phyloP scores from a whole-genome alignment of 2,888 invertebrate genomes.

The Monoplex corrugatus region DNA sequence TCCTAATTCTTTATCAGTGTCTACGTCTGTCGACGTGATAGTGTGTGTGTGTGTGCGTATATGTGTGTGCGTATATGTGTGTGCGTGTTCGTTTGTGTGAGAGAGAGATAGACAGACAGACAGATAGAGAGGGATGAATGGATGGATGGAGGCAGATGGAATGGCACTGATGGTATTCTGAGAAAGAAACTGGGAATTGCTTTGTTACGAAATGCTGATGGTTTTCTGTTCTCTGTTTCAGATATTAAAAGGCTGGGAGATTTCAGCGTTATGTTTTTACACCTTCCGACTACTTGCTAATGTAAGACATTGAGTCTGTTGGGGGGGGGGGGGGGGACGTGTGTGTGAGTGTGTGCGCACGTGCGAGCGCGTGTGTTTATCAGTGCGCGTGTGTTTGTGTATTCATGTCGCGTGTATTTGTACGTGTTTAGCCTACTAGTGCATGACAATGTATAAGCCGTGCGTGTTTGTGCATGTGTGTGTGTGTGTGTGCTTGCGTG shows the following conservation, averaged over 20 bases:
- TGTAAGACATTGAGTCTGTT: slow-evolving; percentile 63
- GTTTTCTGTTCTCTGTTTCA: slow-evolving; percentile 60
- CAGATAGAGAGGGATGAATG: no score
- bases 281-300: slow-evolving; percentile 70
- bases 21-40: not conserved
- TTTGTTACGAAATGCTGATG: no score
- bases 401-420: not conserved
- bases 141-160: no score
- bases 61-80: not conserved
- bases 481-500: no score
- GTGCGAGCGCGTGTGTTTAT: not conserved
- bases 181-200: no score
- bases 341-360: not conserved
- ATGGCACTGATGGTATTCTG: no score
- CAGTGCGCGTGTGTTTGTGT: not conserved
- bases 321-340: no score
- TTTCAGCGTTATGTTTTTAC: slow-evolving; percentile 72
- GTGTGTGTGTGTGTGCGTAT: not conserved
- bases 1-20: no score
- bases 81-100: not conserved
- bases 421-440: not conserved
- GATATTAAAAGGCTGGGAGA: slow-evolving; percentile 71
- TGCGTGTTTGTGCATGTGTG: not conserved
- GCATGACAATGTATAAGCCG: not conserved
- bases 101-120: no score